Conservation (phyloP, 2,113 vertebrate species). For the Gulo gulo region DNA sequence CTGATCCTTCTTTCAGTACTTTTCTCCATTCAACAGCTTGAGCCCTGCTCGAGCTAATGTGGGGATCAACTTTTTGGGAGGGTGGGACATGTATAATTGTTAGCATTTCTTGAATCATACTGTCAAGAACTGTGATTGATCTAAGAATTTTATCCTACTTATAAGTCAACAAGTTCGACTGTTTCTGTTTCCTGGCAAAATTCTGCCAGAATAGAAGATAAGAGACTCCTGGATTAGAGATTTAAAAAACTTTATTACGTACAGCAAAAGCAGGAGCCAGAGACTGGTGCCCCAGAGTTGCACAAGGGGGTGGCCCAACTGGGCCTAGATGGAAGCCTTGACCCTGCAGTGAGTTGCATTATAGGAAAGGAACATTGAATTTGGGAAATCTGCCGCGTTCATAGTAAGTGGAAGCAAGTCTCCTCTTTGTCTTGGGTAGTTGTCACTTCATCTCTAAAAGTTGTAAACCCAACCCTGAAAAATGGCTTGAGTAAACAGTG, state of each 20-base stretch:
- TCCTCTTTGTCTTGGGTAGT: neutral
- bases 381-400: neutral
- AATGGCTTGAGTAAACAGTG: neutral
- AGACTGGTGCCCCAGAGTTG: neutral
- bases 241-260: neutral
- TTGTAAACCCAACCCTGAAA: neutral
- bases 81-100: neutral
- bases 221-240: neutral
- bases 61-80: neutral
- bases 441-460: neutral
- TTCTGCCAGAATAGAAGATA: neutral
- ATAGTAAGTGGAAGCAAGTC: neutral
- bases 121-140: neutral
- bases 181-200: neutral
- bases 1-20: neutral
- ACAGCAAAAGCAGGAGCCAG: neutral
- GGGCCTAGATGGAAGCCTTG: neutral
- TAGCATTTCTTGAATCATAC: neutral
- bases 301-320: accelerated
- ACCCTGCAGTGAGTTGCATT: neutral
- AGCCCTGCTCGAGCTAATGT: neutral
- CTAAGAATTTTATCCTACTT: neutral
- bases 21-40: neutral
- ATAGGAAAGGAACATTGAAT: neutral
- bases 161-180: neutral